Percentiles rank a stretch among this genome's conserved stretches.
phyloP scores from a whole-genome alignment of 1,140 invertebrate genomes.

The Euglossa dilemma region DNA sequence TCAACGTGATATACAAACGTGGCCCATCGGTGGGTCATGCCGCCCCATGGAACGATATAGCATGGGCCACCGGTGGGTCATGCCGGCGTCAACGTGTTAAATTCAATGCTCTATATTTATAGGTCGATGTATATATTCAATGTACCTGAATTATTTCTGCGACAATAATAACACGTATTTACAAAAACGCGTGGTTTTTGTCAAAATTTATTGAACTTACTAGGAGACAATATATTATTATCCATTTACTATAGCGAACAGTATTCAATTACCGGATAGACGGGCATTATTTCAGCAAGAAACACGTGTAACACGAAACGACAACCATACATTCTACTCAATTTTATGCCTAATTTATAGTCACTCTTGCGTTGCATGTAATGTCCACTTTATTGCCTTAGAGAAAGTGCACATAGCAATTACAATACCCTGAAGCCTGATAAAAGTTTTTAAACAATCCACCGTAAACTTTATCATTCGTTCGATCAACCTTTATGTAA shows the following conservation, averaged over 20 bases:
- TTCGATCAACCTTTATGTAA: neutral
- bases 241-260: neutral
- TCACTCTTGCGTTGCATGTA: neutral
- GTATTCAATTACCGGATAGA: neutral
- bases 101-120: too few species aligned
- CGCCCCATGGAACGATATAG: too few species aligned
- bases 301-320: neutral
- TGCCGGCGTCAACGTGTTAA: too few species aligned
- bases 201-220: neutral
- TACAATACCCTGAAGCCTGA: neutral
- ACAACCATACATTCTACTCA: neutral
- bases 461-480: neutral
- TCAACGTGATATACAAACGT: too few species aligned
- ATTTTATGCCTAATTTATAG: slow-evolving; percentile 10
- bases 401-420: neutral
- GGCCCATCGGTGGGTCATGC: too few species aligned
- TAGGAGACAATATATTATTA: neutral
- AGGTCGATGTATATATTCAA: too few species aligned
- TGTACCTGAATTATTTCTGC: too few species aligned
- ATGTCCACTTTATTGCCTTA: neutral
- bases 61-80: too few species aligned
- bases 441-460: neutral
- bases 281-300: neutral
- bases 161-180: neutral
- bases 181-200: neutral